Base-by-base conservation (phyloP, 2,113 vertebrate genomes). In the Bungarus multicinctus region DNA sequence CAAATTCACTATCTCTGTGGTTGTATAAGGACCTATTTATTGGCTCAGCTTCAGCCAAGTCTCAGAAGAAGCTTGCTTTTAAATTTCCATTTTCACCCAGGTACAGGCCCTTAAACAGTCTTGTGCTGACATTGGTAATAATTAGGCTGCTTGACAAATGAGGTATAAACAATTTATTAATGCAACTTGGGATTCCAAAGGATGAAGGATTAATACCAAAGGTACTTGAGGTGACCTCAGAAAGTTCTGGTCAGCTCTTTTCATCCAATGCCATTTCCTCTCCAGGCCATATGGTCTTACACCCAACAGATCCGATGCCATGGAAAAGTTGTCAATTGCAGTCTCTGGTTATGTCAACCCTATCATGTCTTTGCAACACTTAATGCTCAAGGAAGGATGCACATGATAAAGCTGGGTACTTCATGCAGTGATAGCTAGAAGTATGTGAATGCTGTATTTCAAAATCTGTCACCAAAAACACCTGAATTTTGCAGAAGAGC, bases 121-220 rank as follows among this genome's bases (percentile, higher is more conserved):
- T 93, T 86, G 89, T 93, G 89, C 89, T 90, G 89, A 93, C 55
- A 90, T 53, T 90, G 81, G 89, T 39, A 85, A 90, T 90, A 93
- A 90, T 93, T 93, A 93, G 90, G 81, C 89, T 85, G 58, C 81
- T 55, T 90, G 25, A 34, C 55, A 87, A 90, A 93, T 93, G 86
- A 93, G 81, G 81, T 43, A 34, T 90, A 58, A 87, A 90, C 52
- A 50, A 34, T 93, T 90, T 23, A 54, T 85, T 64, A 60, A 90
- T 90, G 55, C 55, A 64, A 89, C 45, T 90, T 93, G 89, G n/a
- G 88, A 87, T 93, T 93, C 81, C 89, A 93, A 86, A 93, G 92
- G 88, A n/a, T 89, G 25, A 64, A 43, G 81, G 55, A 90, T 90
- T 90, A 90, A 30, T 58, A 90, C 69, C 92, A 92, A 89, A 85